Percentiles rank a stretch among this genome's conserved stretches.
These are phyloP conservation scores for Phoeniculus purpureus DNA, from an alignment of 2,797 vertebrate genomes.

Conservation along the genomic window DNA sequence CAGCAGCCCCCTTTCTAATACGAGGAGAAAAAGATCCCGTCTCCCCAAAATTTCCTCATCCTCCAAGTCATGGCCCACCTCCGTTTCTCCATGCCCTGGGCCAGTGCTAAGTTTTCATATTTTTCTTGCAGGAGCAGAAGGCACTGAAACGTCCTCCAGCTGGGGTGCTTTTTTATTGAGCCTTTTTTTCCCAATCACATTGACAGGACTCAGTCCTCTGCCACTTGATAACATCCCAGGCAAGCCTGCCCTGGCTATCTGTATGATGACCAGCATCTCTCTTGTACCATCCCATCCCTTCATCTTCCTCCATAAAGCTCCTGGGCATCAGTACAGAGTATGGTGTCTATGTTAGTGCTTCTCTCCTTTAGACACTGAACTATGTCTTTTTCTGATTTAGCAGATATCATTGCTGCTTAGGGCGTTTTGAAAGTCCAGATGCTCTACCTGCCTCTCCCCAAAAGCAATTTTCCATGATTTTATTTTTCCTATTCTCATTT, in stretches of 20 bases:
- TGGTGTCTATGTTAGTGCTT: not conserved
- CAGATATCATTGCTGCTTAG: not conserved
- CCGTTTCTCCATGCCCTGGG: not conserved
- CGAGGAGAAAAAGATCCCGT: not conserved
- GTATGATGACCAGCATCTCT: not conserved
- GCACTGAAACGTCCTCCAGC: not conserved
- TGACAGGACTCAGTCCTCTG: not conserved
- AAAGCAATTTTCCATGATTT: not conserved
- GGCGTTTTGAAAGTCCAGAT: not conserved
- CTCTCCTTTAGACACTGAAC: not conserved
- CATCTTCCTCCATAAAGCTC: not conserved
- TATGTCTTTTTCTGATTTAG: not conserved
- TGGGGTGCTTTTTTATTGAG: not conserved
- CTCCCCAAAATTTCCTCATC: not conserved
- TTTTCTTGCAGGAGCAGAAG: not conserved
- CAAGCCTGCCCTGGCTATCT: not conserved
- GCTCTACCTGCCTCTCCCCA: not conserved
- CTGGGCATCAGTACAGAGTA: not conserved
- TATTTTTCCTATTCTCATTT: not conserved
- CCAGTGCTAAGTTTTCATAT: not conserved
- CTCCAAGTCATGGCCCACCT: not conserved
- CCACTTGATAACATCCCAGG: not conserved
- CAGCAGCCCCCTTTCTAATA: not conserved
- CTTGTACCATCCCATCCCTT: not conserved
- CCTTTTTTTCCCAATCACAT: not conserved